These are phyloP conservation scores for human (Homo sapiens) DNA, from an alignment of 2,113 vertebrate genomes.

Conservation along the genomic window GRCh38 chr7:139242001-139242500, in stretches of 20 bases:
- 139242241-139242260: not conserved
- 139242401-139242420: not conserved
- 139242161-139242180: slow-evolving; percentile 48
- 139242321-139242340: not conserved
- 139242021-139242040: slow-evolving; percentile 23
- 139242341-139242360: not conserved
- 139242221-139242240: not conserved
- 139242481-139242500: not conserved
- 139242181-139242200: not conserved
- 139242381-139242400: not conserved
- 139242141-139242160: slow-evolving; percentile 25
- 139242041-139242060: not conserved
- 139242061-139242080: not conserved
- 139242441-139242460: slow-evolving; percentile 5
- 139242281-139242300: not conserved
- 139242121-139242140: not conserved
- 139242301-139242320: not conserved
- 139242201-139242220: not conserved
- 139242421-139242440: not conserved
- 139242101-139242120: not conserved
- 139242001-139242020: not conserved
- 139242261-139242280: not conserved
- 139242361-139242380: not conserved
- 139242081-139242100: not conserved
- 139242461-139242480: not conserved